Evolutionary conservation across 1,140 invertebrate species (phyloP).

Genomic region (Agrypnia vestita): DNA sequence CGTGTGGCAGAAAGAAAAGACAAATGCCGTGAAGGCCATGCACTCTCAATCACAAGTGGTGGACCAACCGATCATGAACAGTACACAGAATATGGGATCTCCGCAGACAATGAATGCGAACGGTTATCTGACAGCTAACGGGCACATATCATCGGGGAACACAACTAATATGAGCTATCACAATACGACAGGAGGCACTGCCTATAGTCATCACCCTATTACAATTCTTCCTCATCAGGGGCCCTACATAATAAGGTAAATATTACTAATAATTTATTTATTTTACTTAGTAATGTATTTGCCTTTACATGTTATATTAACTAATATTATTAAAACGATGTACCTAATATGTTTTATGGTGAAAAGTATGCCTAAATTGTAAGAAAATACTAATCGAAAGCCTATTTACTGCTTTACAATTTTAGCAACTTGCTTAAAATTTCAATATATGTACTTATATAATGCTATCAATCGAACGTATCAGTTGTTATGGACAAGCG

Average conservation of each 20-base stretch:
- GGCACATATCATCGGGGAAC: constrained; percentile 65
- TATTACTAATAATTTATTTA: background rate
- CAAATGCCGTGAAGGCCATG: constrained; percentile 72
- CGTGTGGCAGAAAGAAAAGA: constrained; percentile 92
- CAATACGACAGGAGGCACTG: constrained; percentile 64
- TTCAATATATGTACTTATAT: too few relatives aligned
- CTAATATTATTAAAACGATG: too few relatives aligned
- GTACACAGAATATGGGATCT: constrained; percentile 54
- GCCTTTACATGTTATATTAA: too few relatives aligned
- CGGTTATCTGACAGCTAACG: constrained; percentile 67
- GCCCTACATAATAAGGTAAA: constrained; percentile 72
- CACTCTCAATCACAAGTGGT: constrained; percentile 63
- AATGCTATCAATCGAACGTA: too few relatives aligned
- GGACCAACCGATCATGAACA: constrained; percentile 56
- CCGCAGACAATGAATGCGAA: constrained; percentile 61
- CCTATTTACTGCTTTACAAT: too few relatives aligned
- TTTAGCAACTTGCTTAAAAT: too few relatives aligned
- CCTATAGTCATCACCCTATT: constrained; percentile 67
- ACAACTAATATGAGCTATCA: constrained; percentile 70
- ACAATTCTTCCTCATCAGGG: constrained; percentile 68
- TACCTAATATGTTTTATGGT: too few relatives aligned
- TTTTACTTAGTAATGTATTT: too few relatives aligned
- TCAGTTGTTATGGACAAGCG: too few relatives aligned
- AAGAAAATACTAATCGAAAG: too few relatives aligned
- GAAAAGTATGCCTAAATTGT: too few relatives aligned